A percentile compares a stretch with the other conserved stretches of the same genome.
phyloP scores from a whole-genome alignment of 1,140 invertebrate species.

The Brachionus calyciflorus region DNA sequence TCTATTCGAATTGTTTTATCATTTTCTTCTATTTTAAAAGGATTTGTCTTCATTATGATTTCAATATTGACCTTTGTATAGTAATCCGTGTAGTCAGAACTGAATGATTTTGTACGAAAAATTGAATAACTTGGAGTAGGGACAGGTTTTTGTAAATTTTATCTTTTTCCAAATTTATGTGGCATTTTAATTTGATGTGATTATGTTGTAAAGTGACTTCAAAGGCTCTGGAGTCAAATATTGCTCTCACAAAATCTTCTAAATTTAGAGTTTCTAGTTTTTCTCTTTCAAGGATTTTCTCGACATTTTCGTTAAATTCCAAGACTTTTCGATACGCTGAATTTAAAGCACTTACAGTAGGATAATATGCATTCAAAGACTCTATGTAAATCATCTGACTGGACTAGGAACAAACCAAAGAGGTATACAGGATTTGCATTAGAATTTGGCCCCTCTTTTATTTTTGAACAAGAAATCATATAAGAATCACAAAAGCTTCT shows the following conservation, averaged over 20 bases:
- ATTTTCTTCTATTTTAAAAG: conserved; percentile 41
- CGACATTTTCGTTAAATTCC: conserved; percentile 44
- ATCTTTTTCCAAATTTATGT: conserved; percentile 41
- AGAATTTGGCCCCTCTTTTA: too few species aligned
- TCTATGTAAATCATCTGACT: conserved; percentile 41
- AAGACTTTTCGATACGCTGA: conserved; percentile 41
- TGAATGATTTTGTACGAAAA: not conserved
- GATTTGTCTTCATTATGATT: conserved; percentile 44
- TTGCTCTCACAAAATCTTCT: conserved; percentile 44
- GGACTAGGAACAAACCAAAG: not conserved
- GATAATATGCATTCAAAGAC: conserved; percentile 32
- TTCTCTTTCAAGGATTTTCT: conserved; percentile 45
- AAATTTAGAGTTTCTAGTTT: conserved; percentile 36
- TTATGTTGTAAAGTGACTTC: conserved; percentile 39
- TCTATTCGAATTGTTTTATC: conserved; percentile 36
- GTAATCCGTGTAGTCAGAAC: conserved; percentile 19
- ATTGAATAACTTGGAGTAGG: not conserved
- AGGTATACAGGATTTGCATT: too few species aligned
- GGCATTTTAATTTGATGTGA: conserved; percentile 40
- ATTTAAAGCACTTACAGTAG: conserved; percentile 14
- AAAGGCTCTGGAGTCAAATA: conserved; percentile 33
- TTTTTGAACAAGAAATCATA: too few species aligned
- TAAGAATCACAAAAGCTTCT: too few species aligned
- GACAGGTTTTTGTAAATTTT: conserved; percentile 22
- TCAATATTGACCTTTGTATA: conserved; percentile 38